A percentile compares a stretch with the other conserved stretches of the same genome.
Evolutionary conservation across 2,888 invertebrate genomes (phyloP).

Genomic region (Micoletzkya japonica): DNA sequence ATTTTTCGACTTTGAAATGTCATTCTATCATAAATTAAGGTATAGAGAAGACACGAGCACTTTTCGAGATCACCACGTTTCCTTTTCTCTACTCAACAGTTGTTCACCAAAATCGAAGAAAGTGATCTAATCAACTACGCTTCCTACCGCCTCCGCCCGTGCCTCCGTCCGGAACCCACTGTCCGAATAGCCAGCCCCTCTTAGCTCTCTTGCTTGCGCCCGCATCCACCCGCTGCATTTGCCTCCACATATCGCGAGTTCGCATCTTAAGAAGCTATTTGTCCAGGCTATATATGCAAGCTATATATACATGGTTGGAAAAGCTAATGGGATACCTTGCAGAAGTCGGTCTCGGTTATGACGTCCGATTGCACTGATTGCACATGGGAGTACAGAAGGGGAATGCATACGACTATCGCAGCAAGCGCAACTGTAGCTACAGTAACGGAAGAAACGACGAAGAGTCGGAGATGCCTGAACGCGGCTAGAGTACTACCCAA

Average conservation of each 20-base stretch:
- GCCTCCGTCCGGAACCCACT: constrained; percentile 53
- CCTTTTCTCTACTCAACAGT: too few species aligned
- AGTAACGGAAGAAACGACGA: constrained; percentile 57
- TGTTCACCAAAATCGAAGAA: neutral
- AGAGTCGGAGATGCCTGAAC: constrained; percentile 47
- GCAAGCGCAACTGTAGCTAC: constrained; percentile 59
- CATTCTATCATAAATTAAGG: neutral
- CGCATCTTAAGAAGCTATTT: constrained; percentile 27
- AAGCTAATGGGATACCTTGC: constrained; percentile 46
- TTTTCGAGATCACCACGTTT: too few species aligned
- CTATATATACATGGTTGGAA: neutral
- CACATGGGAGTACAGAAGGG: constrained; percentile 61
- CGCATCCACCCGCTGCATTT: constrained; percentile 35
- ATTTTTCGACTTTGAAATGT: too few species aligned
- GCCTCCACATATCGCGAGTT: constrained; percentile 54
- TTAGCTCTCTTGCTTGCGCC: constrained; percentile 32
- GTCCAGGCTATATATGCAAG: neutral
- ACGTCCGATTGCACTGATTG: constrained; percentile 60
- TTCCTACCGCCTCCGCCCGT: constrained; percentile 44
- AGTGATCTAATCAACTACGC: neutral
- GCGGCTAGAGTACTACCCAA: too few species aligned
- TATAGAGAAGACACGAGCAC: too few species aligned
- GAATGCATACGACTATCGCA: constrained; percentile 57
- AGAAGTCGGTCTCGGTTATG: constrained; percentile 58
- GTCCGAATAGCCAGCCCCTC: constrained; percentile 51